These are phyloP conservation scores for Harmothoe impar DNA, from an alignment of 2,888 invertebrate genomes.

Conservation along the genomic window DNA sequence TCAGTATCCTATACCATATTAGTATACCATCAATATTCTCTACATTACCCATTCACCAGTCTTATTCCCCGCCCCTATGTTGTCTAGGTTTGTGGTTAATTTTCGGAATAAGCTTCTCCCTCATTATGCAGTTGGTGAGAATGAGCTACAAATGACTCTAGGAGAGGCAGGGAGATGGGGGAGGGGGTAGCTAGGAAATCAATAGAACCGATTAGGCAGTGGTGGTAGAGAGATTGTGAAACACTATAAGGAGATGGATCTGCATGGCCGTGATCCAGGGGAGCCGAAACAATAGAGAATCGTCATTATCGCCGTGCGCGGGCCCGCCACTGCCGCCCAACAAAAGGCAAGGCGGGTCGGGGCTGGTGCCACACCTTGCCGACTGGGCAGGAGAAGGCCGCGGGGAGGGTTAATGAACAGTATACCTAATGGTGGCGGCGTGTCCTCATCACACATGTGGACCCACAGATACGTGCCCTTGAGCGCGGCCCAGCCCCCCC, in stretches of 20 bases:
- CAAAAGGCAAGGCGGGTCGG: neutral
- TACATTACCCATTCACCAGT: no score
- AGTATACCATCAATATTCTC: no score
- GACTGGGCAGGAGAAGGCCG: neutral
- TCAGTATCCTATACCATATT: no score
- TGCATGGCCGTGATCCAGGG: neutral
- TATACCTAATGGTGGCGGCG: conserved; percentile 46
- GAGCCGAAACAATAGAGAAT: conserved; percentile 5
- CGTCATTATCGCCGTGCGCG: conserved; percentile 19
- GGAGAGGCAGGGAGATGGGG: neutral
- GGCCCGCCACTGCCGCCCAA: neutral
- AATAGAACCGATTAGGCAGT: conserved; percentile 42
- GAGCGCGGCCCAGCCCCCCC: neutral
- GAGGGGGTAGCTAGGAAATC: conserved; percentile 3
- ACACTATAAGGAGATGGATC: conserved; percentile 37
- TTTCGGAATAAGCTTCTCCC: no score
- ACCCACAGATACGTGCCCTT: conserved; percentile 24
- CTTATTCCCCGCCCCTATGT: no score
- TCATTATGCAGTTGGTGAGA: neutral
- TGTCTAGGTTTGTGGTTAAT: no score
- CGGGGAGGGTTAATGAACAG: conserved; percentile 45
- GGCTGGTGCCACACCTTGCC: conserved; percentile 12
- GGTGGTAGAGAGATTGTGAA: conserved; percentile 50
- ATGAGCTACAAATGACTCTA: neutral
- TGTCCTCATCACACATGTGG: conserved; percentile 40